Base-by-base conservation (phyloP, 2,888 invertebrate species). In the Rosalia funebris region DNA sequence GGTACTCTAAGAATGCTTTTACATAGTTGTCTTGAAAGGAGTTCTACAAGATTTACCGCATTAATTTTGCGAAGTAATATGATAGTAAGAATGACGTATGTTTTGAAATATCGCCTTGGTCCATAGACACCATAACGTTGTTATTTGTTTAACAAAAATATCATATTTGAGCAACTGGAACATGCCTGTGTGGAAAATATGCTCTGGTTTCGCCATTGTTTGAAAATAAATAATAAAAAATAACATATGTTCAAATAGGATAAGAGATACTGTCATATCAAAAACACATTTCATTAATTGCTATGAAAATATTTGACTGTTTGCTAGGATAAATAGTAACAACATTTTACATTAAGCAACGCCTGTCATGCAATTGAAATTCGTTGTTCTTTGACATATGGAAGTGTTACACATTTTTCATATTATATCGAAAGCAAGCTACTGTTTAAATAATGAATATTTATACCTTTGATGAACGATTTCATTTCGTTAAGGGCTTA, bases 181-280 rank as follows among this genome's bases (percentile, higher is more conserved):
- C 17, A 36, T 50, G 50, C 14, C 36, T 20, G 16, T 17, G 16
- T 32, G 42, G 42, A 42, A 53, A 53, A 20, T 53, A 15, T 32
- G 53, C 32, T 42, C 15, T 31, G 34, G 39, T 55, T 62, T 58
- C 57, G 54, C 45, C 50, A 39, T 42, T 52, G 47, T 58, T 55
- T 55, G 55, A 58, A 62, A 62, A 50, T 45, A 54, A 50, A 62
- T 48, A 62, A 57, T 53, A 61, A 61, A 63, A 65, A 63, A 57
- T 63, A 63, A 73, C 77, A 77, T 75, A 75, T 77, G 77, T 76
- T 75, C 71, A 69, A 74, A 74, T 71, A 73, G 77, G 75, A 76
- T 75, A 76, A 77, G n/a, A n/a, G 75, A 77, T 76, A 76, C 71
- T 73, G 72, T 69, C 71, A 68, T 77, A 75, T 75, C 75, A 61